These are phyloP conservation scores for Glyphotaelius pellucidus DNA, from an alignment of 2,888 invertebrate genomes.

Conservation along the genomic window DNA sequence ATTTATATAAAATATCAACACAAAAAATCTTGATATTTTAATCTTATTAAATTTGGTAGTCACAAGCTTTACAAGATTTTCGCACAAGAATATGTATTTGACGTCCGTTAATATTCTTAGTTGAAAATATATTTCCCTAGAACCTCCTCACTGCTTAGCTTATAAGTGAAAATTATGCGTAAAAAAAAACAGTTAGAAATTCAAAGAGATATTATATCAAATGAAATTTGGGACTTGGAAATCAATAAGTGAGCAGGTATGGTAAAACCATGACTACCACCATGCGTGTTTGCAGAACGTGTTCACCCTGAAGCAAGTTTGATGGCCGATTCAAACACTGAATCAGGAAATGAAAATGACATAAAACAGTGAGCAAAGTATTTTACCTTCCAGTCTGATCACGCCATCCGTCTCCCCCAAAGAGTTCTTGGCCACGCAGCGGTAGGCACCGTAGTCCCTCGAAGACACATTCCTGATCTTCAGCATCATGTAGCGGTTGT, in stretches of 20 bases:
- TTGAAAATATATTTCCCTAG: not conserved
- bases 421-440: slow-evolving; percentile 94
- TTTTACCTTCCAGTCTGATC: slow-evolving; percentile 89
- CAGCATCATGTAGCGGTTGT: slow-evolving; percentile 94
- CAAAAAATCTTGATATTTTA: no score
- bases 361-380: not conserved
- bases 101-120: not conserved
- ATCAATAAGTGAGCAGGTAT: not conserved
- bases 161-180: not conserved
- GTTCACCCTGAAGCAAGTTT: not conserved
- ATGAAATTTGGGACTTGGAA: not conserved
- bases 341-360: not conserved
- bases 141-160: not conserved
- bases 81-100: not conserved
- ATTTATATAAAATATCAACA: no score
- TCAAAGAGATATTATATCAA: not conserved
- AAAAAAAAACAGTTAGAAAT: not conserved
- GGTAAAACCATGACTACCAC: not conserved
- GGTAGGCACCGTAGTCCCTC: slow-evolving; percentile 91
- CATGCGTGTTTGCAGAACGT: not conserved
- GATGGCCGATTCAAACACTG: not conserved
- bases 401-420: slow-evolving; percentile 93
- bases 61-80: not conserved
- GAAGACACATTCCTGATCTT: slow-evolving; percentile 89
- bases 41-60: no score